Percentiles rank a stretch among this genome's conserved stretches.
phyloP scores from a whole-genome alignment of 2,888 invertebrate species.

The Drosophila macrospina region DNA sequence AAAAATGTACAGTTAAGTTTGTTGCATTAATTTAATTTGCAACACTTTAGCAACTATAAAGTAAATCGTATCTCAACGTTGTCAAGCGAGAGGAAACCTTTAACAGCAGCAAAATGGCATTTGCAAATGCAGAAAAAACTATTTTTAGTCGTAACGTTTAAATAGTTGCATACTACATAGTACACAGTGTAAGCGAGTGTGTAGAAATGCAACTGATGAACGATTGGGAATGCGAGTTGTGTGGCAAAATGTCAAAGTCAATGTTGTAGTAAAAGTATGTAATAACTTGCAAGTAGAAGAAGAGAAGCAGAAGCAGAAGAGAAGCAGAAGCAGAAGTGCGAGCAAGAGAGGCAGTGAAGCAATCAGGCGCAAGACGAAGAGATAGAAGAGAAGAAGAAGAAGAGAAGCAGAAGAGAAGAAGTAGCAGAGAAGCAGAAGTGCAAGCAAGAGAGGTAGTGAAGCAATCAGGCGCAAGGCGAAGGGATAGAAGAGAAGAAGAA shows the following conservation, averaged over 20 bases:
- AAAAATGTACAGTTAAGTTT: no score
- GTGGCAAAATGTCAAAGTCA: constrained; percentile 19
- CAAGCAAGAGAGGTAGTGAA: neutral
- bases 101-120: neutral
- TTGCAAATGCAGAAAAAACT: constrained; percentile 4
- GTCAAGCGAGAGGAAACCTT: neutral
- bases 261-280: neutral
- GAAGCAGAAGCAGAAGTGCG: constrained; percentile 21
- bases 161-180: neutral
- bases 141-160: neutral
- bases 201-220: neutral
- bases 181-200: neutral
- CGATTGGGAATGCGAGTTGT: constrained; percentile 8
- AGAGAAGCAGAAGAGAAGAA: neutral
- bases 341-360: no score
- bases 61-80: no score
- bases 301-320: no score
- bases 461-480: neutral
- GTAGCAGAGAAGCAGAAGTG: neutral
- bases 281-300: constrained; percentile 20
- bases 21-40: no score
- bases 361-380: constrained; percentile 5
- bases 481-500: neutral
- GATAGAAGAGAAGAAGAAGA: neutral
- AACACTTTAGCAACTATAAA: no score